Evolutionary conservation across 64 coral and sea anemone species (phyloP).

Genomic region (Acropora yongei): DNA sequence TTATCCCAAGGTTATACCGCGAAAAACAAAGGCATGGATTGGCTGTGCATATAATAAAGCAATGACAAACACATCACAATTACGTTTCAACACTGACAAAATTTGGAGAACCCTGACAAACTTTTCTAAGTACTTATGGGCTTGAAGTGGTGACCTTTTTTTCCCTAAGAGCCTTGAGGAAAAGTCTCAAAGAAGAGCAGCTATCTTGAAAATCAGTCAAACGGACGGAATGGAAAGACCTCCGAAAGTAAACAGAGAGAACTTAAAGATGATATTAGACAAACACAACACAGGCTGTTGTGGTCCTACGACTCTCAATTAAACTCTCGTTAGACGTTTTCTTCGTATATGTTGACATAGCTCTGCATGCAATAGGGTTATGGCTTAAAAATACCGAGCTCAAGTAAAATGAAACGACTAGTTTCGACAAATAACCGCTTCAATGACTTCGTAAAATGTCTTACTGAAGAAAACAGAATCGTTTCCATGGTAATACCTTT

Average conservation of each 20-base stretch:
- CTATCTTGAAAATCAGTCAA: not conserved
- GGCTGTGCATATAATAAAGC: not conserved
- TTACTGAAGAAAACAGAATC: not conserved
- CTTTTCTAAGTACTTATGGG: not conserved
- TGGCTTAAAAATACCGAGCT: not conserved
- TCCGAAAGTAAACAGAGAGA: not conserved
- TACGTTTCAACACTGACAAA: not conserved
- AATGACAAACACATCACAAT: not conserved
- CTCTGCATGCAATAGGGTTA: not conserved
- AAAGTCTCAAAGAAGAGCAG: not conserved
- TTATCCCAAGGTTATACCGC: not conserved
- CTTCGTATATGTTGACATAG: not conserved
- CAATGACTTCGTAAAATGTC: no score
- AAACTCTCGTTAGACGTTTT: not conserved
- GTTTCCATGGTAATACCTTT: not conserved
- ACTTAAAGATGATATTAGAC: not conserved
- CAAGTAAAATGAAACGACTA: no score
- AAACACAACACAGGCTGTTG: constrained; percentile 9
- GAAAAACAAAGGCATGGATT: not conserved
- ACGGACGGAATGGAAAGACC: not conserved
- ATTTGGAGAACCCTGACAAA: not conserved
- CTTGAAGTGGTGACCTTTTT: not conserved
- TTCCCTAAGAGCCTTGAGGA: not conserved
- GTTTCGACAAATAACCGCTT: no score
- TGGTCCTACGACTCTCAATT: not conserved